Conservation (phyloP, 2,888 invertebrate genomes). For the Prenolepis imparis region DNA sequence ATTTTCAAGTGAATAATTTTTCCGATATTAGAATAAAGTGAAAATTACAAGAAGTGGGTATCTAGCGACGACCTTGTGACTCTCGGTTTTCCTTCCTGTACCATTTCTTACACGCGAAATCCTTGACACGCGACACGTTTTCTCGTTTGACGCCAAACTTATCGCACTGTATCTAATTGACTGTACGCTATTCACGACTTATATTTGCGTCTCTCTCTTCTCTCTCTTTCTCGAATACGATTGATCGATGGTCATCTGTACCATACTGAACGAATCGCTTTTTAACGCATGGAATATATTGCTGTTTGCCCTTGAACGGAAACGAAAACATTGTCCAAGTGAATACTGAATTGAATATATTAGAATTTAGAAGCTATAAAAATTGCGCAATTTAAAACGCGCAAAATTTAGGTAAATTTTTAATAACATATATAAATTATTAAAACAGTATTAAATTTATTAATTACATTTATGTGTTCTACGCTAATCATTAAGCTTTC, state of each 20-base stretch:
- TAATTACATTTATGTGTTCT: background rate
- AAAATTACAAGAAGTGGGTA: constrained; percentile 46
- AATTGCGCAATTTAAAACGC: background rate
- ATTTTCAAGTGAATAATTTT: constrained; percentile 35
- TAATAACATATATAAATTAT: background rate
- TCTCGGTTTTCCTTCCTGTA: constrained; percentile 63
- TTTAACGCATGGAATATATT: constrained; percentile 44
- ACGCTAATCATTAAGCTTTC: background rate
- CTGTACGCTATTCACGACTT: constrained; percentile 46
- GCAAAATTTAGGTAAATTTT: background rate
- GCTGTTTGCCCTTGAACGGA: background rate
- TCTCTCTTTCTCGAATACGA: constrained; percentile 20
- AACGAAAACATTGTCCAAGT: background rate
- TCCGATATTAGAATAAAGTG: constrained; percentile 29
- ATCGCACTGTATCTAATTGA: constrained; percentile 70
- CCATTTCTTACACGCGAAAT: constrained; percentile 66
- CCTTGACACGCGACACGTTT: constrained; percentile 67
- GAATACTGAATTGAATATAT: constrained; percentile 3
- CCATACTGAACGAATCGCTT: constrained; percentile 45
- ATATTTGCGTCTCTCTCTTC: constrained; percentile 6
- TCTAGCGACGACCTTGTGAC: constrained; percentile 50
- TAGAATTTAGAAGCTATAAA: background rate
- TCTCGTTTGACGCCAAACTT: constrained; percentile 73
- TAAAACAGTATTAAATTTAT: background rate
- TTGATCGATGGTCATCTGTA: constrained; percentile 58